Conservation (phyloP, 2,797 vertebrate genomes). For the Paramormyrops hopkinsi region DNA sequence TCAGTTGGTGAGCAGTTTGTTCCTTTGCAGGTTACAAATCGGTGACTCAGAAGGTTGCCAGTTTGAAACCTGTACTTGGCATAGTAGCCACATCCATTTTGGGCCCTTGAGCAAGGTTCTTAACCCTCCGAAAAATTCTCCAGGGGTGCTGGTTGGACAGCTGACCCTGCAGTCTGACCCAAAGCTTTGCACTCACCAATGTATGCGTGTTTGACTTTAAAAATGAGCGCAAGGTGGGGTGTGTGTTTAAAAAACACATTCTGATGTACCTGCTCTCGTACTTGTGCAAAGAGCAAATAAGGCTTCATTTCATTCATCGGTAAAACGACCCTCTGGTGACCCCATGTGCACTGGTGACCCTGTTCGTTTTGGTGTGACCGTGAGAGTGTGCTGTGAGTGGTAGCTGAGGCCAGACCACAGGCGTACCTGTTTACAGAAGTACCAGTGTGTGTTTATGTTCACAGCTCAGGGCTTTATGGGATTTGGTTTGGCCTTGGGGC, state of each 20-base stretch:
- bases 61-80: background rate
- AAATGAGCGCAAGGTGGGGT: background rate
- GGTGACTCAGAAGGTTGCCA: background rate
- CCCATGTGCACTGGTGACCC: background rate
- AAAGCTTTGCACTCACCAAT: background rate
- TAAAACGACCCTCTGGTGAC: background rate
- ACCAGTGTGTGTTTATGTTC: background rate
- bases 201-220: background rate
- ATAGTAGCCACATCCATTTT: background rate
- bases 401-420: background rate
- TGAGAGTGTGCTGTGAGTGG: background rate
- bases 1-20: background rate
- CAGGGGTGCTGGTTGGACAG: background rate
- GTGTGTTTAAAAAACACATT: background rate
- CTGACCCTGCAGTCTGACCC: background rate
- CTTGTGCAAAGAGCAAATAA: background rate
- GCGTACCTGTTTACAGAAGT: background rate
- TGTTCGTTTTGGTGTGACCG: background rate
- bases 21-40: background rate
- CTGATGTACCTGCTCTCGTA: background rate
- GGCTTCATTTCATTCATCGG: background rate
- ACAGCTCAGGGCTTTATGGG: background rate
- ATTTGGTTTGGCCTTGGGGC: background rate
- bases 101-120: background rate
- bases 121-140: background rate